phyloP scores from a whole-genome alignment of 2,888 invertebrate genomes.

The Dioctria linearis region DNA sequence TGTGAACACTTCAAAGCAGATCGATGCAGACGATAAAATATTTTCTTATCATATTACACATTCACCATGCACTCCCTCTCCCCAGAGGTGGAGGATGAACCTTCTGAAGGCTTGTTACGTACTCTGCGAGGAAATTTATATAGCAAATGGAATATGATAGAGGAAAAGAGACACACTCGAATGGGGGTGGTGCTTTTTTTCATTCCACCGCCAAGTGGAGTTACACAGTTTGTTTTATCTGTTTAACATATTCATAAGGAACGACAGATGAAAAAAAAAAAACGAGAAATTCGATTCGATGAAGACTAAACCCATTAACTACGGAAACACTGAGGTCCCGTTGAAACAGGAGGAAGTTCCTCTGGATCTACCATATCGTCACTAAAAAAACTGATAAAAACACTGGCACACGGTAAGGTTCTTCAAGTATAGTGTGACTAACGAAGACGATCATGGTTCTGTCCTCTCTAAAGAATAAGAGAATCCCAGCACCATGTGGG shows the following conservation, averaged over 20 bases:
- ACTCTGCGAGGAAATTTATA: too few species aligned
- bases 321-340: slow-evolving; percentile 23
- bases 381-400: too few species aligned
- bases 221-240: slow-evolving; percentile 51
- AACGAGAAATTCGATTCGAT: slow-evolving; percentile 48
- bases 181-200: neutral
- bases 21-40: slow-evolving; percentile 50
- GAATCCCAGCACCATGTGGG: slow-evolving; percentile 38
- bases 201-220: neutral
- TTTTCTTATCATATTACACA: slow-evolving; percentile 50
- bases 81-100: neutral
- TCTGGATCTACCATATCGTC: too few species aligned
- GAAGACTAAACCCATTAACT: slow-evolving; percentile 54
- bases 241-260: slow-evolving; percentile 55
- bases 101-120: neutral
- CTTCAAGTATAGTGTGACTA: too few species aligned
- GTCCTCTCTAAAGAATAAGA: neutral
- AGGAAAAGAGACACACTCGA: neutral
- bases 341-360: neutral
- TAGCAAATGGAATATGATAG: neutral
- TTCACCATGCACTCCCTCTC: slow-evolving; percentile 1
- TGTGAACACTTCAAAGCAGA: slow-evolving; percentile 42
- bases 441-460: neutral
- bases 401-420: too few species aligned
- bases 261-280: slow-evolving; percentile 46